These are phyloP conservation scores for Artibeus jamaicensis DNA, from an alignment of 2,797 vertebrate species.

Conservation along the genomic window DNA sequence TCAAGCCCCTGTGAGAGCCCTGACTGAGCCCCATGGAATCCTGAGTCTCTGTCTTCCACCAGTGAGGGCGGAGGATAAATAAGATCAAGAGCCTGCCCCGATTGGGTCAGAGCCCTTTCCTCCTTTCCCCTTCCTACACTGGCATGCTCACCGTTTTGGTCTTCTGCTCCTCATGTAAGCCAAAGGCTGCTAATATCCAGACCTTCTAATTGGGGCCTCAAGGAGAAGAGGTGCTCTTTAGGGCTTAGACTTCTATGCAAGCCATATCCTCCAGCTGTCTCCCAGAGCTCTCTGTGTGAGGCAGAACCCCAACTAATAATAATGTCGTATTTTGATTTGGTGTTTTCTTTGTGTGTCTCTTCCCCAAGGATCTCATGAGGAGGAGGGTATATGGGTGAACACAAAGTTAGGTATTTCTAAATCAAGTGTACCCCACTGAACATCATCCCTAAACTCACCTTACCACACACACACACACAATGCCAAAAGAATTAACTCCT, in stretches of 20 bases:
- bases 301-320: neutral
- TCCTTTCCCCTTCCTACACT: neutral
- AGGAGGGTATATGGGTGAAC: neutral
- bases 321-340: neutral
- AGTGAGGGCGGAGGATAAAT: rapidly evolving
- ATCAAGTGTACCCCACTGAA: neutral
- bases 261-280: neutral
- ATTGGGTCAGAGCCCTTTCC: neutral
- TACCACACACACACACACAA: neutral
- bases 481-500: neutral
- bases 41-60: neutral
- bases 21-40: neutral
- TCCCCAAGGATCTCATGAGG: neutral
- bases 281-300: neutral
- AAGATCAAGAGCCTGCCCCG: neutral
- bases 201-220: neutral
- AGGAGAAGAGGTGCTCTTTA: neutral
- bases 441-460: neutral
- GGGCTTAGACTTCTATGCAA: neutral
- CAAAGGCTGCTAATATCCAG: neutral
- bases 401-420: neutral
- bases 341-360: neutral
- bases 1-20: neutral
- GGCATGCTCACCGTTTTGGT: neutral
- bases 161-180: neutral